These are phyloP conservation scores for Drosophila histrio DNA, from an alignment of 2,888 invertebrate genomes.

Conservation along the genomic window DNA sequence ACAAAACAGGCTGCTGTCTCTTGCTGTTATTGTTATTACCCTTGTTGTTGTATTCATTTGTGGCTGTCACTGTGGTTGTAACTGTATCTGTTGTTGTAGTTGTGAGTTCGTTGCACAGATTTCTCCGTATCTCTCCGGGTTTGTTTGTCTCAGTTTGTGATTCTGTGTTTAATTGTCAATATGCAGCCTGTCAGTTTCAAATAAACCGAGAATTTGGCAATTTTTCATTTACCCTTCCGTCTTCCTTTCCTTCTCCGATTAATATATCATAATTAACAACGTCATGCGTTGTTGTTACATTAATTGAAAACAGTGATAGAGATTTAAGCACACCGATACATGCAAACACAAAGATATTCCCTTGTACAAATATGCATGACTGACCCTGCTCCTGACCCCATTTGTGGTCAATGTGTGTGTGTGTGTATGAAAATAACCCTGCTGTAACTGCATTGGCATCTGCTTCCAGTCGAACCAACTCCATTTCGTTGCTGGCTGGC, in stretches of 20 bases:
- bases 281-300: constrained; percentile 48
- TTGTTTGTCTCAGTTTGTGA: constrained; percentile 16
- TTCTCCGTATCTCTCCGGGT: constrained; percentile 17
- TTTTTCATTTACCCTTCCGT: constrained; percentile 13
- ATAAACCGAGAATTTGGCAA: constrained; percentile 21
- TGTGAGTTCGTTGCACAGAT: constrained; percentile 21
- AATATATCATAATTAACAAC: constrained; percentile 25
- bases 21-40: constrained; percentile 35
- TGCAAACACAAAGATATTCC: constrained; percentile 13
- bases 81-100: background rate
- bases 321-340: constrained; percentile 21
- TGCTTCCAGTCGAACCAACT: constrained; percentile 53
- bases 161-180: constrained; percentile 34
- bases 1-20: constrained; percentile 32
- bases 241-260: background rate
- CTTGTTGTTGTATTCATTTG: constrained; percentile 22
- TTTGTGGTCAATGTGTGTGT: constrained; percentile 45
- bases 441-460: constrained; percentile 47
- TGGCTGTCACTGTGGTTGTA: constrained; percentile 15
- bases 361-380: constrained; percentile 14
- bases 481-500: constrained; percentile 63
- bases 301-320: constrained; percentile 75
- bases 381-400: constrained; percentile 30
- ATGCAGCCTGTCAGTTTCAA: background rate
- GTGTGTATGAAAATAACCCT: constrained; percentile 15